Conservation (phyloP, 2,888 invertebrate genomes). For the Caenorhabditis sinica region DNA sequence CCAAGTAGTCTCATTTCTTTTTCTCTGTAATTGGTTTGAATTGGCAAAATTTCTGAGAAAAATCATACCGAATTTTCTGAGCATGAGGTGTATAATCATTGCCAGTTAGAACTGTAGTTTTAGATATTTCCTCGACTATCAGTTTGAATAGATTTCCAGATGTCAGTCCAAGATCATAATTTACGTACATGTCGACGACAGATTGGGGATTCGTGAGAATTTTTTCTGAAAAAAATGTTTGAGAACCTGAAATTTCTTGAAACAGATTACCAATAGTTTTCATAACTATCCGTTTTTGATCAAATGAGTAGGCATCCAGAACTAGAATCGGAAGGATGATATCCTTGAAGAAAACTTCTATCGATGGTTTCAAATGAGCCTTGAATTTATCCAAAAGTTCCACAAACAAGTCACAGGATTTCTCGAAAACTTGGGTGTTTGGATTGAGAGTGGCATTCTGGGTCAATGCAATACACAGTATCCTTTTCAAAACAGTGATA, state of each 20-base stretch:
- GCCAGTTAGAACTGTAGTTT: slow-evolving; percentile 60
- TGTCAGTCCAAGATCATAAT: slow-evolving; percentile 98
- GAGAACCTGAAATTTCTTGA: background rate
- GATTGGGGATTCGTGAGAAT: slow-evolving; percentile 88
- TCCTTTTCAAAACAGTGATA: slow-evolving; percentile 67
- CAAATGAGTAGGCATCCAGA: slow-evolving; percentile 96
- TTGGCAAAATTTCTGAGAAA: background rate
- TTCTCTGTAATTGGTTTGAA: slow-evolving; percentile 87
- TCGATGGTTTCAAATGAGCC: slow-evolving; percentile 97
- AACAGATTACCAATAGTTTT: slow-evolving; percentile 88
- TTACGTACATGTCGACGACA: slow-evolving; percentile 99
- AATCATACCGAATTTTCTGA: slow-evolving; percentile 59
- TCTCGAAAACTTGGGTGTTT: slow-evolving; percentile 98
- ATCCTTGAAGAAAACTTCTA: slow-evolving; percentile 99
- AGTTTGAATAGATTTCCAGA: slow-evolving; percentile 97
- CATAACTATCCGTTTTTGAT: slow-evolving; percentile 99
- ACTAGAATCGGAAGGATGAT: slow-evolving; percentile 98
- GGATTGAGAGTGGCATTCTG: slow-evolving; percentile 96
- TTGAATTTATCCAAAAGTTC: slow-evolving; percentile 97
- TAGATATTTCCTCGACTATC: slow-evolving; percentile 72
- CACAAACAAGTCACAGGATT: slow-evolving; percentile 96
- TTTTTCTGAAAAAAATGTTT: slow-evolving; percentile 64
- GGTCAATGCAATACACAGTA: slow-evolving; percentile 96
- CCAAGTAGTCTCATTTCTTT: slow-evolving; percentile 91
- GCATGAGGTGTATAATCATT: slow-evolving; percentile 85